Evolutionary conservation across 35 echinoderm and acorn worm species (phyloP).

Genomic region (Holothuria glaberrima): DNA sequence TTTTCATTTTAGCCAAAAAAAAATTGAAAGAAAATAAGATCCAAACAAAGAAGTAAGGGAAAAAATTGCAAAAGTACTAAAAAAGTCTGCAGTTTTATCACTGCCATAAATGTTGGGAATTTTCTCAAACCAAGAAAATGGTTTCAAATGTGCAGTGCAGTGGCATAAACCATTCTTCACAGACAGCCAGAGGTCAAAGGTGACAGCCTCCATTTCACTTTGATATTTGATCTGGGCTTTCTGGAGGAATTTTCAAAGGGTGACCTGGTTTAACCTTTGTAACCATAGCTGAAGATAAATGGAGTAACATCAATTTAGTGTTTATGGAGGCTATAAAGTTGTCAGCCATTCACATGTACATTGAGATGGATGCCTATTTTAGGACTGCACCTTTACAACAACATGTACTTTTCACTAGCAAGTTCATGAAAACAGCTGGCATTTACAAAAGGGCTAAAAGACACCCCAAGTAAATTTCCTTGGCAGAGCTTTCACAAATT

Average conservation of each 20-base stretch:
- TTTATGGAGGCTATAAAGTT: not conserved
- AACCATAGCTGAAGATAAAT: not conserved
- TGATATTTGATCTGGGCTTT: not conserved
- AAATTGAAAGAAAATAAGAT: not conserved
- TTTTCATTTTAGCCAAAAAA: too few relatives aligned
- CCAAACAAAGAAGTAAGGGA: not conserved
- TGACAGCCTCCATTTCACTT: not conserved
- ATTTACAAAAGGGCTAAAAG: too few relatives aligned
- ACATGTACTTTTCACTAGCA: too few relatives aligned
- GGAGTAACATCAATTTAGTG: not conserved
- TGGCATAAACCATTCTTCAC: conserved; percentile 2
- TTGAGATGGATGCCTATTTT: too few relatives aligned
- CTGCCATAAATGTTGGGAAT: not conserved
- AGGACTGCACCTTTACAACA: too few relatives aligned
- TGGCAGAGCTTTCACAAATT: too few relatives aligned
- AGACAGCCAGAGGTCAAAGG: conserved; percentile 27
- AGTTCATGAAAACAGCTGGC: too few relatives aligned
- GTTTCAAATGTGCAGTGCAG: not conserved
- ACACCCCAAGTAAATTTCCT: too few relatives aligned
- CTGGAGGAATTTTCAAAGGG: not conserved
- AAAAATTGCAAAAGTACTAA: not conserved
- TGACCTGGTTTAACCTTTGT: conserved; percentile 1
- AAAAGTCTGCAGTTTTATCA: conserved; percentile 21
- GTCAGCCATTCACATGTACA: too few relatives aligned
- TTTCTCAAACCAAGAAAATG: not conserved